Base-by-base conservation (phyloP, 1,140 invertebrate genomes). In the Leptestheria dahalacensis region DNA sequence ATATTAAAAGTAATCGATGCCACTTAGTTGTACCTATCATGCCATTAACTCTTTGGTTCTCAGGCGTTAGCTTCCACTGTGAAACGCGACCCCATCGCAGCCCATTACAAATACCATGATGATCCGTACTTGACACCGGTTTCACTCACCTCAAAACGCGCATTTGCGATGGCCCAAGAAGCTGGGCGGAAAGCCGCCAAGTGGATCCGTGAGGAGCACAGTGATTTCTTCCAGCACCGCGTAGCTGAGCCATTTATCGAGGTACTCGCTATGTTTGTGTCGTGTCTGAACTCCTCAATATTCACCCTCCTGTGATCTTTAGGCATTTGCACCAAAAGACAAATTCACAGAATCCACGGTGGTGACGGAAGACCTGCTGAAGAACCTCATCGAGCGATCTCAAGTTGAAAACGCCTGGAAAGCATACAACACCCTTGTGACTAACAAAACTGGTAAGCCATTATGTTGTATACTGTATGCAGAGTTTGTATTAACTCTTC, bases 61-160 rank as follows among this genome's bases (percentile, higher is more conserved):
- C 47, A 86, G 74, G 87, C 87, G 9, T 72, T 91, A 62, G 81
- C 85, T 29, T 77, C 75, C 61, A 89, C 86, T 1, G 78, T 90
- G 20, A 75, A 76, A 28, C 71, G 78, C 25, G 89, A 93, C 74
- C 75, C 78, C 28, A 88, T 83, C 18, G 86, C 84, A n/a, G 74
- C 86, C 21, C 82, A 88, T 70, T 93, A 88, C 68, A 88, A 86
- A 69, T 94, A 82, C 70, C 83, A 88, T 66, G 90, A 95, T 78
- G 91, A 95, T 74, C 90, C 91, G 3, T 92, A 77, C 70, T 73
- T 94, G 2, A 84, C 85, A 64, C 91, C 91, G n/a, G 69, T 74
- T 50, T 87, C 84, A n/a, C 85, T 83, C 71, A 67, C 74, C 48
- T 70, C 76, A 3, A 86, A 91, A 72, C 70, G 88, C 63, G 72